A percentile compares a stretch with the other conserved stretches of the same genome.
These are phyloP conservation scores for Macrocentrus cingulum DNA, from an alignment of 1,140 invertebrate genomes.

Conservation along the genomic window DNA sequence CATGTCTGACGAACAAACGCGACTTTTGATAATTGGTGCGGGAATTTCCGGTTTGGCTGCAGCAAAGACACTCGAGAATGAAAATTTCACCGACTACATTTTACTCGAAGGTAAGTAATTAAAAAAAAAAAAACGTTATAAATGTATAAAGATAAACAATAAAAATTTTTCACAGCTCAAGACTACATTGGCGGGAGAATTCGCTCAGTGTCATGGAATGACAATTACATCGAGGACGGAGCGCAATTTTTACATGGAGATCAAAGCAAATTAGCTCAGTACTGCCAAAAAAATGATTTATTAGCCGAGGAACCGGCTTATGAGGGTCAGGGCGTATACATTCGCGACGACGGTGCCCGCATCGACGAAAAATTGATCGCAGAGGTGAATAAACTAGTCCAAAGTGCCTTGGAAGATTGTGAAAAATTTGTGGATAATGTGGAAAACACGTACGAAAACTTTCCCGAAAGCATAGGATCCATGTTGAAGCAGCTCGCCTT, in stretches of 20 bases:
- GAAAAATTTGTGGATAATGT: conserved; percentile 52
- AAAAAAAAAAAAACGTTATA: not conserved
- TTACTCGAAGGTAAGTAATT: conserved; percentile 61
- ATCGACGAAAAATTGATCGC: conserved; percentile 54
- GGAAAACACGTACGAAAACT: conserved; percentile 26
- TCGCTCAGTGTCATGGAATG: conserved; percentile 53
- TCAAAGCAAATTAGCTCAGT: conserved; percentile 58
- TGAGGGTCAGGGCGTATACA: conserved; percentile 62
- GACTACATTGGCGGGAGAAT: conserved; percentile 66
- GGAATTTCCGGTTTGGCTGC: conserved; percentile 65
- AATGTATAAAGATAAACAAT: no score
- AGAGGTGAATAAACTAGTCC: conserved; percentile 58
- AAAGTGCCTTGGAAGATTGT: conserved; percentile 58
- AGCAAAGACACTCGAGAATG: conserved; percentile 57
- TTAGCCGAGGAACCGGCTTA: conserved; percentile 52
- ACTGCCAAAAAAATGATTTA: conserved; percentile 51
- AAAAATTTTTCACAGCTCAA: conserved; percentile 59
- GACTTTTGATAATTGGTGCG: conserved; percentile 64
- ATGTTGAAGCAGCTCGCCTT: conserved; percentile 41
- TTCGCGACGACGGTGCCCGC: conserved; percentile 58
- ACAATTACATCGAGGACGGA: conserved; percentile 64
- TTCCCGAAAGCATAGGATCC: conserved; percentile 54
- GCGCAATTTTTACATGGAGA: conserved; percentile 78
- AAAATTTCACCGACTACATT: conserved; percentile 59
- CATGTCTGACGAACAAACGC: conserved; percentile 30